A percentile compares a stretch with the other conserved stretches of the same genome.
phyloP scores from a whole-genome alignment of 37 sponge, comb jelly and placozoan species.

The Geodia barretti region DNA sequence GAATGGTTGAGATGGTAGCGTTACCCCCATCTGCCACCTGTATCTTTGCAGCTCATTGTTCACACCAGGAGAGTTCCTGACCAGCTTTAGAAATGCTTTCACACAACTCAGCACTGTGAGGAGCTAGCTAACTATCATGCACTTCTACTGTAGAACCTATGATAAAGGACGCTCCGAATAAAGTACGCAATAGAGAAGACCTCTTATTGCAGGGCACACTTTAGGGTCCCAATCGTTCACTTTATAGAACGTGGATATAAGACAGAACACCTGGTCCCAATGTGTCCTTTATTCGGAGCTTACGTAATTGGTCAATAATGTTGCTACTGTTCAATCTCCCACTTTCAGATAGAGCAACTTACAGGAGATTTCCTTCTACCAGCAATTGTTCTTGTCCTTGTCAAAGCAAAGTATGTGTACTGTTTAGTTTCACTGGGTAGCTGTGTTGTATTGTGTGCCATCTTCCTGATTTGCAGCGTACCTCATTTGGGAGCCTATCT shows the following conservation, averaged over 20 bases:
- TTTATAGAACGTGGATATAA: no score
- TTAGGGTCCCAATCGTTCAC: no score
- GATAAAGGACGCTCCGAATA: no score
- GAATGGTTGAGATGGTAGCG: not conserved
- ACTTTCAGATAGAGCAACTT: conserved; percentile 51
- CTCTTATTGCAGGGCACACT: no score
- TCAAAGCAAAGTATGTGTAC: conserved; percentile 52
- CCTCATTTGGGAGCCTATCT: conserved; percentile 72
- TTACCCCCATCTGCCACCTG: not conserved
- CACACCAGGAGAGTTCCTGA: conserved; percentile 71
- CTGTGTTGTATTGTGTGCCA: not conserved
- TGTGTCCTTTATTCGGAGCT: no score
- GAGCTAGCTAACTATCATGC: no score
- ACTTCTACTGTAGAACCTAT: no score
- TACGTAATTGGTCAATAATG: not conserved
- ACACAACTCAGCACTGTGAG: conserved; percentile 41
- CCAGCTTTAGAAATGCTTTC: conserved; percentile 55
- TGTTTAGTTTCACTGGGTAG: not conserved
- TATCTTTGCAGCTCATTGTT: conserved; percentile 50
- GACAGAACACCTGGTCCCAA: no score
- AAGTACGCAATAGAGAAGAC: no score
- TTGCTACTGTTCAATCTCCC: no score
- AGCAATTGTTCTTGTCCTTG: conserved; percentile 57
- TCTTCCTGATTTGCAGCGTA: conserved; percentile 23
- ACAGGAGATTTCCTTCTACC: conserved; percentile 60